Evolutionary conservation across 2,113 vertebrate genomes (phyloP).

Genomic region (Mobula hypostoma): DNA sequence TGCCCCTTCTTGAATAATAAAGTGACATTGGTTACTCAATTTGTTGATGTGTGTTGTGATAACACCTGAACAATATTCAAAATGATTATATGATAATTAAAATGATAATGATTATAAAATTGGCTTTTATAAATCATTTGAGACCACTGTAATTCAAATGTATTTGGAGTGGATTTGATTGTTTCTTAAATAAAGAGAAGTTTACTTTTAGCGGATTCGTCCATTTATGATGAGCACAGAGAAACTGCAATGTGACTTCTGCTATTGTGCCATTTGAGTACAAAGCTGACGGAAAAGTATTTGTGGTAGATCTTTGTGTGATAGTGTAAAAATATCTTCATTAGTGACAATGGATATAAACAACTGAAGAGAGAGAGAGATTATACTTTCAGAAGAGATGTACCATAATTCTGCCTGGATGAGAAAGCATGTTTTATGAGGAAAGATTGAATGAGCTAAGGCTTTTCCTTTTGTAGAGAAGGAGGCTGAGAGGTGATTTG

Average conservation of each 20-base stretch:
- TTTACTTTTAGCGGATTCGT: background rate
- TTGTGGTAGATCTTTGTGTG: background rate
- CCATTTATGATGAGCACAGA: background rate
- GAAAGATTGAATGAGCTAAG: too few species aligned
- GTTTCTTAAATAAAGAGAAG: background rate
- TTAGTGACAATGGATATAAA: background rate
- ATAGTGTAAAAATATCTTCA: background rate
- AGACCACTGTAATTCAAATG: background rate
- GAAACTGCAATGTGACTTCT: background rate
- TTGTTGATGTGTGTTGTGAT: too few species aligned
- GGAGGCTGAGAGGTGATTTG: too few species aligned
- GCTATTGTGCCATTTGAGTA: background rate
- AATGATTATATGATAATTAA: background rate
- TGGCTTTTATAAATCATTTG: background rate
- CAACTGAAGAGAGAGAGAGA: background rate
- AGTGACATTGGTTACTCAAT: too few species aligned
- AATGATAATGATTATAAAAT: background rate
- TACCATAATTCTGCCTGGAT: too few species aligned
- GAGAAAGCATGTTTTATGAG: too few species aligned
- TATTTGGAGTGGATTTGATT: background rate
- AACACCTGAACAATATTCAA: too few species aligned
- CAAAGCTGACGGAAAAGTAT: background rate
- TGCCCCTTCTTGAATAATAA: too few species aligned
- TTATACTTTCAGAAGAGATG: too few species aligned
- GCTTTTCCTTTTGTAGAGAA: too few species aligned